Base-by-base conservation (phyloP, 1,140 invertebrate genomes). In the Drosophila mauritiana region DNA sequence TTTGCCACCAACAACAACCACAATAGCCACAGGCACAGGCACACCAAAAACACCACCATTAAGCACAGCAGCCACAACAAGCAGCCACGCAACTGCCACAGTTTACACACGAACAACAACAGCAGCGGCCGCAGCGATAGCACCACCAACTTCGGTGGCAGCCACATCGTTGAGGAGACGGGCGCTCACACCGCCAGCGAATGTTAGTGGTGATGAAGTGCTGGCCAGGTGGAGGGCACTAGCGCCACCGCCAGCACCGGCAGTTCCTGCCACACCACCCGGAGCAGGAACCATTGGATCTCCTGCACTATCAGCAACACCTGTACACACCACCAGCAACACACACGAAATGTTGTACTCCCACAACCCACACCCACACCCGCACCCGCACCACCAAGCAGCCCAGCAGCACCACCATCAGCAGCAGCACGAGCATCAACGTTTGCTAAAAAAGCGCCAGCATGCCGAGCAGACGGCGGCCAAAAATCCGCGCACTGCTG, bases 321-420 rank as follows among this genome's bases (percentile, higher is more conserved):
- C 73, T 72, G 34, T 57, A 69, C 75, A 43, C 77, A 80, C 75
- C 56, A 53, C 20, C 42, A 81, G 51, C 73, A 78, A 73, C 70
- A 78, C 86, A 82, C 81, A 78, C 57, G 90, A 92, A 92, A 92
- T 92, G 90, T 91, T 92, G 91, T 92, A 91, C 91, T 92, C 91
- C 91, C 91, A 92, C 59, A 90, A 75, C 67, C 91, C 76, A 61
- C 58, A 68, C 54, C 73, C 43, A 8, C 57, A 27, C 1, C 27
- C 27, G 27, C 73, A 67, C 51, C 54, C 77, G n/a, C 80, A 80
- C 17, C 75, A 65, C 53, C 10, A 69, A 52, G 5, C 20, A 36
- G 13, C 51, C 56, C 20, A 39, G 25, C 56, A 67, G n/a, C 48
- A 48, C 43, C 20, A 72, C 12, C 58, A 57, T 10, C 34, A 43